A percentile compares a stretch with the other conserved stretches of the same genome.
These are phyloP conservation scores for Dendrocopos noguchii DNA, from an alignment of 2,113 vertebrate genomes.

Conservation along the genomic window DNA sequence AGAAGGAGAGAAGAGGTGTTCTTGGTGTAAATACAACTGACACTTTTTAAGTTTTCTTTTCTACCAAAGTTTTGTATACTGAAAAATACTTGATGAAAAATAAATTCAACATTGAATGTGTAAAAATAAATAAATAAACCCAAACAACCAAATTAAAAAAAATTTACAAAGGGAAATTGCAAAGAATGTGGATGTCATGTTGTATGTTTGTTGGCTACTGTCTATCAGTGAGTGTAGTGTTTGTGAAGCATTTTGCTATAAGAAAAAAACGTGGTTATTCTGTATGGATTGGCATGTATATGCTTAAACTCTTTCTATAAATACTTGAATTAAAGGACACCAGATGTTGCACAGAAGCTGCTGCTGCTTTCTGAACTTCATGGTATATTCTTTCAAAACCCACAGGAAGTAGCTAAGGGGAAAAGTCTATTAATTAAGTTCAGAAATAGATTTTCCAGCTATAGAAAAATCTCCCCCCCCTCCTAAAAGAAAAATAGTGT, in stretches of 20 bases:
- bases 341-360: constrained; percentile 69
- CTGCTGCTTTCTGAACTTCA: constrained; percentile 49
- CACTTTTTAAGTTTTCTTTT: not conserved
- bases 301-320: constrained; percentile 44
- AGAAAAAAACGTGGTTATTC: constrained; percentile 27
- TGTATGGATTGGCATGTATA: constrained; percentile 25
- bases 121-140: not conserved
- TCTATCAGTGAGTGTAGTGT: not conserved
- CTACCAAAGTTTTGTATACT: not conserved
- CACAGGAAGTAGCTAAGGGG: constrained; percentile 58
- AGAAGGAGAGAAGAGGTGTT: not conserved
- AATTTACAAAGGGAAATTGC: not conserved
- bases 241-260: constrained; percentile 19
- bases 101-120: not conserved
- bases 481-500: not conserved
- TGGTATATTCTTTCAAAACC: constrained; percentile 64
- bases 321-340: constrained; percentile 57
- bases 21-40: not conserved
- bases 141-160: not conserved
- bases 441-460: constrained; percentile 64
- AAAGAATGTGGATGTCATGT: not conserved
- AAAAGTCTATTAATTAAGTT: constrained; percentile 68
- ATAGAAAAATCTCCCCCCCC: constrained; percentile 19
- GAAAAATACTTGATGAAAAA: not conserved
- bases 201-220: not conserved